phyloP scores from a whole-genome alignment of 2,113 vertebrate species.

The Alosa alosa region DNA sequence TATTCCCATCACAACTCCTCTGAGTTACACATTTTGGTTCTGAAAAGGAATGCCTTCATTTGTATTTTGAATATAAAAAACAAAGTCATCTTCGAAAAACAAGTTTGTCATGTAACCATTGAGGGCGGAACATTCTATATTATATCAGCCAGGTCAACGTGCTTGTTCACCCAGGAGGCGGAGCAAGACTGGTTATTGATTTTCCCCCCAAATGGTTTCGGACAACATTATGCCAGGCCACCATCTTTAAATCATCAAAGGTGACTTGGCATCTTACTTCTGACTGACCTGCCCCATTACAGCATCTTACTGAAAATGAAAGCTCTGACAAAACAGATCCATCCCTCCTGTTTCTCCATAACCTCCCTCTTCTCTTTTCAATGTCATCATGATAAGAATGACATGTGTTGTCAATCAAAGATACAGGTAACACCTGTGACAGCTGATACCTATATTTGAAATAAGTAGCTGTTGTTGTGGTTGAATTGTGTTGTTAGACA shows the following conservation, averaged over 20 bases:
- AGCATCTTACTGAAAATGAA: background rate
- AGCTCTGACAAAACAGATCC: background rate
- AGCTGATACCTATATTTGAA: background rate
- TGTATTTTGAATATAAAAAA: background rate
- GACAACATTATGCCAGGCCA: conserved; percentile 12
- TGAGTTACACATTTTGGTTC: background rate
- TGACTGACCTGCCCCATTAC: background rate
- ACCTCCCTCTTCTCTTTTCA: background rate
- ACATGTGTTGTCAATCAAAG: background rate
- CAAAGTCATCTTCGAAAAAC: background rate
- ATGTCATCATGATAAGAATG: background rate
- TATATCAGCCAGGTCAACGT: conserved; percentile 29
- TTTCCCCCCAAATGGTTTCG: background rate
- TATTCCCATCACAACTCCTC: background rate
- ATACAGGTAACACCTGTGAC: background rate
- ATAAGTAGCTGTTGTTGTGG: background rate
- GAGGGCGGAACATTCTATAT: conserved; percentile 30
- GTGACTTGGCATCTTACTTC: conserved; percentile 11
- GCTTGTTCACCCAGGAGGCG: conserved; percentile 19
- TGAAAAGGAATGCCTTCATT: background rate
- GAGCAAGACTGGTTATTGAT: conserved; percentile 11
- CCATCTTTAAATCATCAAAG: conserved; percentile 15
- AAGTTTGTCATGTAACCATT: background rate
- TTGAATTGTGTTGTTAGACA: background rate
- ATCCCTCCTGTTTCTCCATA: too few relatives aligned